Evolutionary conservation across 1,140 invertebrate genomes (phyloP).

Genomic region (Drosophila trapezifrons): DNA sequence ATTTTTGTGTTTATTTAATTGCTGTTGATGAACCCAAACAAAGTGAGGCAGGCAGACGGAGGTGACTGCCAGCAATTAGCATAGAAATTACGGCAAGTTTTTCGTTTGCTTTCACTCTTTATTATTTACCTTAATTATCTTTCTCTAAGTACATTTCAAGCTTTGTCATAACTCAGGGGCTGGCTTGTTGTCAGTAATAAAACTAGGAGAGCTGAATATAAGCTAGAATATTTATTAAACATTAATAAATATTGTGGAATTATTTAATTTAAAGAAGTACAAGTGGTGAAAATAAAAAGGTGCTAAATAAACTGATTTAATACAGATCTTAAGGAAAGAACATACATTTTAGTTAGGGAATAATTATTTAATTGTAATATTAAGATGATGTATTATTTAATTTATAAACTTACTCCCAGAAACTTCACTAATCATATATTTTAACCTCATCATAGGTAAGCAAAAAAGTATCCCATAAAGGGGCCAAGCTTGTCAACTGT

Average conservation of each 20-base stretch:
- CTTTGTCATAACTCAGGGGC: neutral
- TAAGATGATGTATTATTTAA: no score
- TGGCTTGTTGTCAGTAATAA: neutral
- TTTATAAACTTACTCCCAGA: neutral
- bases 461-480: slow-evolving; percentile 8
- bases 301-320: no score
- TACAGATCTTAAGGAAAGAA: no score
- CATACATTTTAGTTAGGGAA: no score
- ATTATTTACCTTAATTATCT: slow-evolving; percentile 3
- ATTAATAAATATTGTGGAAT: neutral
- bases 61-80: slow-evolving; percentile 39
- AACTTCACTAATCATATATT: neutral
- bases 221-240: no score
- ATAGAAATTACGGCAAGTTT: slow-evolving; percentile 29
- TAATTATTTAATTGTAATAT: no score
- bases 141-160: slow-evolving; percentile 2
- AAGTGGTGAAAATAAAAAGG: no score
- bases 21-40: slow-evolving; percentile 41
- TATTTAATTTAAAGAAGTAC: neutral
- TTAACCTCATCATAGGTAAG: slow-evolving; percentile 2
- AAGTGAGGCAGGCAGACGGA: neutral
- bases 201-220: neutral
- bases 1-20: slow-evolving; percentile 57
- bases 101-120: neutral
- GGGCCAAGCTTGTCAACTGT: slow-evolving; percentile 3